Base-by-base conservation (phyloP, 2,888 invertebrate species). In the Brachylomia viminalis region DNA sequence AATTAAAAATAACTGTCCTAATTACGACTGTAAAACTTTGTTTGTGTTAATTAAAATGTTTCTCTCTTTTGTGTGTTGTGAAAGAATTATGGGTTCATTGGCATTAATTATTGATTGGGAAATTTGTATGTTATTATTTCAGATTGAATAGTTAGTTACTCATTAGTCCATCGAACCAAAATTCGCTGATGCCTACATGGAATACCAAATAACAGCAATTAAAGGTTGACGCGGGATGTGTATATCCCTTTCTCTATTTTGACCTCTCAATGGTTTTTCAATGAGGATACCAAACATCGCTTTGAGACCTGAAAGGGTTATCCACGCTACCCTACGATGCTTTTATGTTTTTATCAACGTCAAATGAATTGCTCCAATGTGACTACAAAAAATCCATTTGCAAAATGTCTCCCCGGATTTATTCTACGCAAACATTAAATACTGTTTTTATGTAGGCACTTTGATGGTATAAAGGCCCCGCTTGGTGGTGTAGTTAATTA, bases 291-390 rank as follows among this genome's bases (percentile, higher is more conserved):
- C 88, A 90, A 90, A 90, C 90, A 87, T 86, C 91, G 91, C 92
- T 94, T 93, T 93, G 91, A 93, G 90, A 88, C 85, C 90, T 92
- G 92, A 95, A 95, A 95, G 94, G 95, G 95, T 95, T 93, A 92
- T 93, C 92, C 93, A 89, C 87, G 92, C 88, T 93, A 91, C 92
- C 92, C 91, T 88, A 90, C 91, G 85, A 86, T 86, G 90, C 92
- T 94, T 95, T 94, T 93, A 94, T 94, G 93, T 95, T 94, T 94
- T 93, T 93, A 94, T 94, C 93, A 94, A 91, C 92, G 91, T 86
- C 82, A 91, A 94, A 93, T 94, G 92, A 93, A 94, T 93, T 89
- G 90, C 92, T 91, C 91, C 88, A 88, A 93, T 91, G 90, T 92
- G 91, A 91, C 91, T 91, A 91, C 89, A 90, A 92, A 93, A 94